Percentiles rank a stretch among this genome's conserved stretches.
Evolutionary conservation across 2,888 invertebrate species (phyloP).

Genomic region (Aproaerema taeniolella): DNA sequence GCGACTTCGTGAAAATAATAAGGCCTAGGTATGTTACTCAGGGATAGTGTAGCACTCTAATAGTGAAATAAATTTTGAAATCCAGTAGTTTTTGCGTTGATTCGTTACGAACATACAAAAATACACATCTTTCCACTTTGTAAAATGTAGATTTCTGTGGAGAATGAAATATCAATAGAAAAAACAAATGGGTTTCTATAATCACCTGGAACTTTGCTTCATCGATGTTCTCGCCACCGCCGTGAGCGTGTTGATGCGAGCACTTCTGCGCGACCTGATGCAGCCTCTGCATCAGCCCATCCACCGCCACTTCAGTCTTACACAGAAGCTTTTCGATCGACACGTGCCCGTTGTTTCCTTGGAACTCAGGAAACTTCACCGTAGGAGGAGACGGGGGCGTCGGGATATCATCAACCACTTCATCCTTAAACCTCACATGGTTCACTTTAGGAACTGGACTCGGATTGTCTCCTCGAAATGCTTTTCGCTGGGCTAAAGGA

Average conservation of each 20-base stretch:
- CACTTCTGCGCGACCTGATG: conserved; percentile 85
- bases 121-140: too few species aligned
- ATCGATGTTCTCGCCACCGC: conserved; percentile 85
- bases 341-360: conserved; percentile 76
- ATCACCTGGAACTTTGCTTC: conserved; percentile 85
- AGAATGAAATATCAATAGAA: too few species aligned
- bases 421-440: conserved; percentile 68
- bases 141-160: too few species aligned
- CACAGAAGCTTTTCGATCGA: conserved; percentile 79
- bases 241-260: conserved; percentile 84
- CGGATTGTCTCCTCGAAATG: conserved; percentile 44
- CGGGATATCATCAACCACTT: conserved; percentile 61
- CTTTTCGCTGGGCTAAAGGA: conserved; percentile 50
- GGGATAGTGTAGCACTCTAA: too few species aligned
- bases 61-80: too few species aligned
- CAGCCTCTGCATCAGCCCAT: conserved; percentile 80
- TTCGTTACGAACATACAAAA: too few species aligned
- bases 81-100: too few species aligned
- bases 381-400: conserved; percentile 68
- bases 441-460: conserved; percentile 59
- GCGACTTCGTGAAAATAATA: too few species aligned
- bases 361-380: conserved; percentile 54
- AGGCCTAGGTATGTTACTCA: too few species aligned
- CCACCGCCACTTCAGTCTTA: conserved; percentile 84
- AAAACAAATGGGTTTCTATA: too few species aligned